phyloP scores from a whole-genome alignment of 2,888 invertebrate genomes.

The Pollenia amentaria region DNA sequence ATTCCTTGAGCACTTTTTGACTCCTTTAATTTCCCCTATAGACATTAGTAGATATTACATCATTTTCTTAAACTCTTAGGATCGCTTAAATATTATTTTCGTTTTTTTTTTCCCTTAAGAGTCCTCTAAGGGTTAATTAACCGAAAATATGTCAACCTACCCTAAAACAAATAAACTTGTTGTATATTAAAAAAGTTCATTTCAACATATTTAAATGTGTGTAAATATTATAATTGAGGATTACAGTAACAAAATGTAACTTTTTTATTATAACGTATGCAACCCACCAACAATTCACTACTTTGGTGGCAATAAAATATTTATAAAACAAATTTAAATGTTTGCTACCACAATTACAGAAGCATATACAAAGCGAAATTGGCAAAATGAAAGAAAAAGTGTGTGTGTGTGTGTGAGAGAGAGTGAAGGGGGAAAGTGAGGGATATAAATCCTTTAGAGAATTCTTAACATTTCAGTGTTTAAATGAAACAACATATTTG shows the following conservation, averaged over 20 bases:
- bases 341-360: conserved; percentile 27
- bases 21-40: not conserved
- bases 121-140: conserved; percentile 52
- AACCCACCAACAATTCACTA: conserved; percentile 22
- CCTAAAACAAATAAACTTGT: conserved; percentile 33
- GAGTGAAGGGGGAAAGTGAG: not conserved
- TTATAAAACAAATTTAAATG: conserved; percentile 48
- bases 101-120: conserved; percentile 10
- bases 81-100: conserved; percentile 2
- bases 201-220: conserved; percentile 38
- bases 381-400: too few relatives aligned
- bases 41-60: conserved; percentile 6
- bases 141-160: conserved; percentile 53
- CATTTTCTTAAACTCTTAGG: not conserved
- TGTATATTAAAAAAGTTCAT: not conserved
- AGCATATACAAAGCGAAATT: not conserved
- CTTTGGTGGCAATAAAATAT: conserved; percentile 49
- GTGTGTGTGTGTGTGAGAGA: not conserved
- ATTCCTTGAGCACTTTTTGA: not conserved
- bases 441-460: conserved; percentile 4
- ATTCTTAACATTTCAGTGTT: conserved; percentile 10
- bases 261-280: conserved; percentile 31
- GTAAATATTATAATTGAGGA: conserved; percentile 54
- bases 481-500: conserved; percentile 50
- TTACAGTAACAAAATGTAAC: conserved; percentile 8